Evolutionary conservation across 2,888 invertebrate species (phyloP).

Genomic region (Chymomyza caudatula): DNA sequence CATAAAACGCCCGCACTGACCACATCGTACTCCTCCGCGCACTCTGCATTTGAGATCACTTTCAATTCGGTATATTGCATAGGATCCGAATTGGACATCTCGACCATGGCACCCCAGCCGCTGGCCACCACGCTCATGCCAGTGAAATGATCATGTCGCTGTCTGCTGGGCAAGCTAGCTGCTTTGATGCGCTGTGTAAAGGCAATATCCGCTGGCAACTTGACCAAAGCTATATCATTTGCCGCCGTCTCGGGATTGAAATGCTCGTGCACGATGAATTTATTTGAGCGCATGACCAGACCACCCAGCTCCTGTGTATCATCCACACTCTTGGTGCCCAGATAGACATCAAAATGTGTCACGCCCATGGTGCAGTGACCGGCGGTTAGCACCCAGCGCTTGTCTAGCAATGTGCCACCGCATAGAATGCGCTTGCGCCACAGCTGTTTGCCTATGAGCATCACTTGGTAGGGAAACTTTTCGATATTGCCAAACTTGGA

Average conservation of each 20-base stretch:
- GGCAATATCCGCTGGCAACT: constrained; percentile 64
- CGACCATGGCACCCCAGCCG: constrained; percentile 75
- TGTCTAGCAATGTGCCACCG: constrained; percentile 75
- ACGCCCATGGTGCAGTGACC: constrained; percentile 76
- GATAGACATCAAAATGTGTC: constrained; percentile 74
- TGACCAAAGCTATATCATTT: constrained; percentile 76
- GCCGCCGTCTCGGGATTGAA: constrained; percentile 73
- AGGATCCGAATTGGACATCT: constrained; percentile 65
- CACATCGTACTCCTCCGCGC: constrained; percentile 72
- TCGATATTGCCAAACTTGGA: constrained; percentile 73
- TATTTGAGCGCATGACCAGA: constrained; percentile 65
- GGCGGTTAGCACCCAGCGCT: constrained; percentile 76
- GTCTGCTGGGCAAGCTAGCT: constrained; percentile 61
- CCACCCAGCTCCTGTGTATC: constrained; percentile 65
- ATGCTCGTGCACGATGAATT: constrained; percentile 74
- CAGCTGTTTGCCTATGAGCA: constrained; percentile 76
- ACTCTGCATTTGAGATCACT: constrained; percentile 74
- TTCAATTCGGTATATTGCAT: constrained; percentile 76
- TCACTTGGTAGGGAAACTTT: constrained; percentile 77
- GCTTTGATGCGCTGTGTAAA: constrained; percentile 74
- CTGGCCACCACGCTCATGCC: constrained; percentile 74
- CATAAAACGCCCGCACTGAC: constrained; percentile 74
- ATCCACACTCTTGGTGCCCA: constrained; percentile 74
- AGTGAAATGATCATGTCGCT: constrained; percentile 52
- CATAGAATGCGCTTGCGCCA: constrained; percentile 75